Conservation (phyloP, 1,140 invertebrate genomes). For the Chionoecetes opilio region DNA sequence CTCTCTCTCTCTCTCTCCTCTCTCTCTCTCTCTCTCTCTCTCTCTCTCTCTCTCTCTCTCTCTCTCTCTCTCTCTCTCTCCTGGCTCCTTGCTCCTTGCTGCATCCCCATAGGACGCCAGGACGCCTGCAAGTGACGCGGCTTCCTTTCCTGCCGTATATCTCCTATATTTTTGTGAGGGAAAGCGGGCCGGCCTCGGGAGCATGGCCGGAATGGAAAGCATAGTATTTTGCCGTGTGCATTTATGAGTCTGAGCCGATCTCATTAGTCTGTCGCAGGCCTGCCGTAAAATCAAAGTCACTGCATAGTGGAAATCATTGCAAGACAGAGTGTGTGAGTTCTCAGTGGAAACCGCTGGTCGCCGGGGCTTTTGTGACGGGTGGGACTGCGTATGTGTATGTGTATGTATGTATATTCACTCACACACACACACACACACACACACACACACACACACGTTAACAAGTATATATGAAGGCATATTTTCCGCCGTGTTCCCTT, state of each 20-base stretch:
- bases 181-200: slow-evolving; percentile 36
- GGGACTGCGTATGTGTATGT: neutral
- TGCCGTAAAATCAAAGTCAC: slow-evolving; percentile 76
- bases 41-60: slow-evolving; percentile 43
- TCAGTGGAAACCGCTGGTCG: neutral
- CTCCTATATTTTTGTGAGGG: slow-evolving; percentile 69
- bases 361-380: neutral
- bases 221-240: slow-evolving; percentile 68
- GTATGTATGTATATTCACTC: neutral
- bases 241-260: slow-evolving; percentile 76
- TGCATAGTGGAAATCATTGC: slow-evolving; percentile 78
- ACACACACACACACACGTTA: slow-evolving; percentile 38
- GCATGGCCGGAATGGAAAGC: slow-evolving; percentile 35
- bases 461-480: neutral
- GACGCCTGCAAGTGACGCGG: slow-evolving; percentile 64
- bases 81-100: slow-evolving; percentile 32
- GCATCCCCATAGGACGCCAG: slow-evolving; percentile 32
- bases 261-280: slow-evolving; percentile 76
- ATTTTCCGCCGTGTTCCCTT: neutral
- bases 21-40: slow-evolving; percentile 27
- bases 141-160: slow-evolving; percentile 71
- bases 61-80: slow-evolving; percentile 27
- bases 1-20: neutral
- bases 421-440: slow-evolving; percentile 46
- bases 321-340: slow-evolving; percentile 56